Conservation (phyloP, 2,113 vertebrate species). For the Myotis lucifugus region DNA sequence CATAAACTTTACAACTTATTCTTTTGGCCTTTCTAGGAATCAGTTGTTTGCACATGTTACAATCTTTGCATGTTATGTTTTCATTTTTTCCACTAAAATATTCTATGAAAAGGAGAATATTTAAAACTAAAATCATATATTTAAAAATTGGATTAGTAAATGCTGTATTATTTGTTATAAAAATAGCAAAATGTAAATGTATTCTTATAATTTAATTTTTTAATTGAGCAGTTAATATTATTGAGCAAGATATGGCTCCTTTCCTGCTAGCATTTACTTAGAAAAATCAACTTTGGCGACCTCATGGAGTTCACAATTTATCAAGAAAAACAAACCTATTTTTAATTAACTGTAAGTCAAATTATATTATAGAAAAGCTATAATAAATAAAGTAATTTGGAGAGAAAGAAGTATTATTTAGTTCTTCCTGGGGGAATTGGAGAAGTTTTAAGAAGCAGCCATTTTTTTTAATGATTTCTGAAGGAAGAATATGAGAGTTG, state of each 20-base stretch:
- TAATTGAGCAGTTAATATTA: neutral
- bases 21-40: neutral
- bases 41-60: neutral
- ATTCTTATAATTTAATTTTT: neutral
- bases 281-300: neutral
- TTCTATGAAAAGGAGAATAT: neutral
- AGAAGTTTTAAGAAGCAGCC: neutral
- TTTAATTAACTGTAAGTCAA: slow-evolving; percentile 18
- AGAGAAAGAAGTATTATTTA: neutral
- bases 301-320: neutral
- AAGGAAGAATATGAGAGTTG: neutral
- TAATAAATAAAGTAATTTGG: neutral
- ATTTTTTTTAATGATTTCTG: neutral
- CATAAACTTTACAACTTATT: slow-evolving; percentile 10
- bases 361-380: neutral
- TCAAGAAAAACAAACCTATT: neutral
- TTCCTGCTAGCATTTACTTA: neutral
- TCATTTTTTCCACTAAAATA: slow-evolving; percentile 23
- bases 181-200: neutral
- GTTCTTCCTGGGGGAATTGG: neutral
- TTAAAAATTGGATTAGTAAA: neutral
- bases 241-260: neutral
- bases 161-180: neutral
- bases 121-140: slow-evolving; percentile 9
- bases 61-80: neutral